phyloP scores from a whole-genome alignment of 1,140 invertebrate genomes.

The Tetramorium simillimum region DNA sequence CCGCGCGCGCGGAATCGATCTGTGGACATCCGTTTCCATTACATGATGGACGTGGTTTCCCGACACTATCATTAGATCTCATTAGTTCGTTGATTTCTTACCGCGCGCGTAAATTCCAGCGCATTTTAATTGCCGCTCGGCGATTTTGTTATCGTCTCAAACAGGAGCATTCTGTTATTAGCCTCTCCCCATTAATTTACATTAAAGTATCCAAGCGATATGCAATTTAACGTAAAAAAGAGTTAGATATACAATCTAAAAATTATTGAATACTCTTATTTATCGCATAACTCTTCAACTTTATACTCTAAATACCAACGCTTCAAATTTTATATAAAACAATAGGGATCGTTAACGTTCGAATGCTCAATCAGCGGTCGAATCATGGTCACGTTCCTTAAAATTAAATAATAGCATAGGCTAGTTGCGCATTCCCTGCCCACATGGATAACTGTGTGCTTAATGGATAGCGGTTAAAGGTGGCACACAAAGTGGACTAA shows the following conservation, averaged over 20 bases:
- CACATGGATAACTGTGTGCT: constrained; percentile 65
- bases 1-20: constrained; percentile 14
- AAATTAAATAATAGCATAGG: constrained; percentile 33
- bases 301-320: not conserved
- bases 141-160: constrained; percentile 9
- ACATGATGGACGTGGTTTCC: not conserved
- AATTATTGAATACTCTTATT: not conserved
- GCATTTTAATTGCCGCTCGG: constrained; percentile 11
- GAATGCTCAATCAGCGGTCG: not conserved
- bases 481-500: constrained; percentile 68
- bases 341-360: not conserved
- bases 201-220: not conserved
- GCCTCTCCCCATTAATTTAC: constrained; percentile 30
- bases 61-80: constrained; percentile 29
- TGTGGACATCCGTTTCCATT: constrained; percentile 19
- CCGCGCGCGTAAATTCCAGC: constrained; percentile 1
- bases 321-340: not conserved
- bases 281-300: not conserved
- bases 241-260: not conserved
- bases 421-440: constrained; percentile 52
- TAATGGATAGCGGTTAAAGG: constrained; percentile 67
- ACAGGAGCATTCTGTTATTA: constrained; percentile 8
- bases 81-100: constrained; percentile 30
- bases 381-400: not conserved
- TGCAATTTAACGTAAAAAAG: constrained; percentile 8